phyloP scores from a whole-genome alignment of 2,797 vertebrate genomes.

The Psittacula echo region DNA sequence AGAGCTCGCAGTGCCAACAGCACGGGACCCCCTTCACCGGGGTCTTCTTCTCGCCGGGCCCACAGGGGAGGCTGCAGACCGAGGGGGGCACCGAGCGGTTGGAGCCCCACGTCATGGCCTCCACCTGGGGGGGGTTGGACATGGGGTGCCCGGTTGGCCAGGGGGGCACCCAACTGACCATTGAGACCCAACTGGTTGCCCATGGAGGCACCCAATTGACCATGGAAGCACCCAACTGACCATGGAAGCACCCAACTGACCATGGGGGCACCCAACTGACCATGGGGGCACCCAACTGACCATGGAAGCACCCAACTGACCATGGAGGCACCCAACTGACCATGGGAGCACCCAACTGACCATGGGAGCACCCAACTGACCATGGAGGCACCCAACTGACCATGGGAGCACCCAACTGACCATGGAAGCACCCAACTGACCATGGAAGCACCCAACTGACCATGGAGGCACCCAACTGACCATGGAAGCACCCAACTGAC shows the following conservation, averaged over 20 bases:
- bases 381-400: too few relatives aligned
- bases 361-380: not conserved
- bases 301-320: not conserved
- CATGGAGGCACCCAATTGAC: not conserved
- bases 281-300: not conserved
- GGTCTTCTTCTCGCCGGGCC: constrained; percentile 88
- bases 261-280: not conserved
- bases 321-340: not conserved
- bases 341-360: not conserved
- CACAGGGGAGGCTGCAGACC: constrained; percentile 90
- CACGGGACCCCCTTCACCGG: constrained; percentile 94
- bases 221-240: not conserved
- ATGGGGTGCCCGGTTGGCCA: too few relatives aligned
- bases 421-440: not conserved
- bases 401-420: too few relatives aligned
- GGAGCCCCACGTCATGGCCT: not conserved
- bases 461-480: too few relatives aligned
- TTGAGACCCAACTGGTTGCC: too few relatives aligned
- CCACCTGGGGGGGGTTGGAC: not conserved
- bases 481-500: too few relatives aligned
- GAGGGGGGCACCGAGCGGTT: constrained; percentile 45
- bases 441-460: not conserved
- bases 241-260: too few relatives aligned
- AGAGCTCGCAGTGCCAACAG: constrained; percentile 95
- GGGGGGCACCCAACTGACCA: too few relatives aligned